Base-by-base conservation (phyloP, 2,113 vertebrate species). In the Scolopax mira region DNA sequence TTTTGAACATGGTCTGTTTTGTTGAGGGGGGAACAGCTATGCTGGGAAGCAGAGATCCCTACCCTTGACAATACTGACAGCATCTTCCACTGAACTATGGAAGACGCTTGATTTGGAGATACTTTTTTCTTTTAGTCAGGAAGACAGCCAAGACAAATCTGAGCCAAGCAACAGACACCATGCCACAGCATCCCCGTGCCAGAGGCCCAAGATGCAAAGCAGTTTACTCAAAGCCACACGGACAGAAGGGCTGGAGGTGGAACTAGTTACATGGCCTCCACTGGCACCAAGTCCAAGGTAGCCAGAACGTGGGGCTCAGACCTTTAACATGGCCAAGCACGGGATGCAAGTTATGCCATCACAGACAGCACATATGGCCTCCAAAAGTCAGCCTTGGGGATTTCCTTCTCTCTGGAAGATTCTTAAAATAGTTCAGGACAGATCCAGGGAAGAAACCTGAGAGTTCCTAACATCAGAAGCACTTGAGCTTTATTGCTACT, bases 1-100 rank as follows among this genome's bases (percentile, higher is more conserved):
- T 90, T 96, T 94, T 96, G 93, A 97, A 94, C 42, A 89, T 0
- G 3, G 37, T 79, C 88, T 85, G 49, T 74, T 96, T 90, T 74
- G 73, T 60, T 57, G 23, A 30, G 5, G 41, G 48, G 33, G 37
- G 23, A 81, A 93, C 44, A 94, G 57, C 88, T 88, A 61, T 65
- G 84, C 35, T 18, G 85, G 65, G 52, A 88, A 79, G 55, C 41
- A 28, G 33, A 78, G 75, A 54, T 84, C 61, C 65, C 85, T 95
- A 71, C 41, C 35, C 83, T 92, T 72, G 30, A 72, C 52, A 86
- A 65, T 35, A 92, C 69, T 27, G 61, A 67, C n/a, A 61, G 33
- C 23, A 90, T 64, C 73, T 90, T 92, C 61, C 80, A 6, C 52
- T n/a, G 23, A 83, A 44, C 67, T 86, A 57, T 0, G 1, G 48